phyloP scores from a whole-genome alignment of 2,797 vertebrate species.

The Galago senegalensis region DNA sequence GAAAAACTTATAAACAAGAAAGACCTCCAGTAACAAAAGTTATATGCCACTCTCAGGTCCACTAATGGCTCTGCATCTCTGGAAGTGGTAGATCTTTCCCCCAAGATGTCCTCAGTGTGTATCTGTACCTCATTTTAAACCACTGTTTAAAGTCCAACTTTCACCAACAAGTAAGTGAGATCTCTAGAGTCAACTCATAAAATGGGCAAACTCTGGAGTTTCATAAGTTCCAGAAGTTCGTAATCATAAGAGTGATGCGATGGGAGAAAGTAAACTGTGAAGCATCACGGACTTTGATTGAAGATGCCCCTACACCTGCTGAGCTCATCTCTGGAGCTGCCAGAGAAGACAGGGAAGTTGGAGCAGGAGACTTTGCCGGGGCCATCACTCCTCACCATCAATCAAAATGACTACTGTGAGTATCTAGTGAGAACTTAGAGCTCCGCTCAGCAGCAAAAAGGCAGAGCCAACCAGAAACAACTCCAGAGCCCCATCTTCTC shows the following conservation, averaged over 20 bases:
- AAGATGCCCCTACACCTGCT: not conserved
- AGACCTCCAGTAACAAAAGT: slow-evolving; percentile 7
- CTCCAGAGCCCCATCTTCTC: not conserved
- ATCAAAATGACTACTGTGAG: not conserved
- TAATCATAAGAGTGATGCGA: not conserved
- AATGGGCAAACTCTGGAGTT: not conserved
- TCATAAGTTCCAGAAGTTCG: not conserved
- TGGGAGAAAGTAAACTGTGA: not conserved
- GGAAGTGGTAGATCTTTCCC: slow-evolving; percentile 38
- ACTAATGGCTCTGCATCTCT: not conserved
- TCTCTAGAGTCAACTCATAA: not conserved
- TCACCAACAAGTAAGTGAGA: slow-evolving; percentile 26
- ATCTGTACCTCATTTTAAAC: slow-evolving; percentile 17
- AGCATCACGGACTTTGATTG: not conserved
- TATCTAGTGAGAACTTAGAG: not conserved
- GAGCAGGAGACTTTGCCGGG: not conserved
- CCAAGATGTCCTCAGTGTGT: not conserved
- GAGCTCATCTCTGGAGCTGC: not conserved
- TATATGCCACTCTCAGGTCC: not conserved
- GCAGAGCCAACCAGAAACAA: not conserved
- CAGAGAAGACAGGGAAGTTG: not conserved
- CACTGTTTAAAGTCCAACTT: slow-evolving; percentile 18
- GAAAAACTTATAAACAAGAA: slow-evolving; percentile 24
- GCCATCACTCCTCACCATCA: not conserved
- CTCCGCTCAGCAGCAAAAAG: not conserved